Evolutionary conservation across 2,113 vertebrate species (phyloP).

Genomic region (Pseudolaguvia tuberculata): DNA sequence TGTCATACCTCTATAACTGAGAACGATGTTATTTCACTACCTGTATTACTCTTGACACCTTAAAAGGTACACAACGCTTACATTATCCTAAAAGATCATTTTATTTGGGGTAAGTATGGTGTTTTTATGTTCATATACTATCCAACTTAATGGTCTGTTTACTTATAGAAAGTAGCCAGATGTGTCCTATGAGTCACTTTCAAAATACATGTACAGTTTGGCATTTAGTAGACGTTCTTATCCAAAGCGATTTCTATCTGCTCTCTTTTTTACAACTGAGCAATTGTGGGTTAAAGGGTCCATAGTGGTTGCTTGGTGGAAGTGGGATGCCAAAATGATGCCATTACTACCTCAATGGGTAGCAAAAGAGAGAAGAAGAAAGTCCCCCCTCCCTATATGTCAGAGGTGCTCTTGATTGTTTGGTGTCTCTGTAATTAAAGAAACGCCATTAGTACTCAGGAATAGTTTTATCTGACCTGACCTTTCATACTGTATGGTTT

Average conservation of each 20-base stretch:
- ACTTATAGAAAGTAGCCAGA: no score
- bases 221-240: no score
- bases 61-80: constrained; percentile 3
- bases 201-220: no score
- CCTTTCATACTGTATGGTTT: not conserved
- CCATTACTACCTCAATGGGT: not conserved
- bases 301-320: no score
- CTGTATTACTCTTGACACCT: not conserved
- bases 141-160: no score
- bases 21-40: not conserved
- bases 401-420: not conserved
- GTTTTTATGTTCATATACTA: no score
- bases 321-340: not conserved
- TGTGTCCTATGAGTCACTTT: not conserved
- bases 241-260: no score
- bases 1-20: constrained; percentile 10
- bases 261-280: no score
- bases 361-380: no score
- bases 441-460: no score
- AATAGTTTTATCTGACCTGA: not conserved
- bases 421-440: not conserved
- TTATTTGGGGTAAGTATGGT: not conserved
- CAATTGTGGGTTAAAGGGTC: no score
- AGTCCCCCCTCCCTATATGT: no score
- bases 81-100: not conserved